Evolutionary conservation across 1,140 invertebrate genomes (phyloP), one percentile per base, ranked within the genome.

Genomic region (Dreissena polymorpha): DNA sequence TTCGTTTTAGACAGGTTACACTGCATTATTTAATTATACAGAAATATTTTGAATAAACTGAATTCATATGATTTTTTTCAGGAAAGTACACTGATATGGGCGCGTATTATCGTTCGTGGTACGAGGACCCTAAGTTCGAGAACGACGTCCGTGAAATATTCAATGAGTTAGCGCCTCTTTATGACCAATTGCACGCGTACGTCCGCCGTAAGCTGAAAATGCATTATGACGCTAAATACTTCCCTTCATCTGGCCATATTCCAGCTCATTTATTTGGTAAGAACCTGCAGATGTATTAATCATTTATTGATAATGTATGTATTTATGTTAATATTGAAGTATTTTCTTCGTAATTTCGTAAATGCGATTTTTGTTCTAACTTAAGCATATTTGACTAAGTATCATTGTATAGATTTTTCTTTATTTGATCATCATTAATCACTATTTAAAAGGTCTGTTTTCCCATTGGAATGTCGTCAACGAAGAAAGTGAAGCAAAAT

Each of bases 181-280:
- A 99, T 89, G 95, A 97, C 83, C 94, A 97, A 72, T 92, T 99
- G 0, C 97, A 98, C 88, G 96, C 97, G 7, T 99, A 98, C 91
- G 96, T 98, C 0, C 94, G 97, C 57, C 95, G 96, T 81, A 96
- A 96, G 90, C 93, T 99, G 21, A 94, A 95, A 23, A 95, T 97
- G 89, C 94, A 85, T 12, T 94, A 94, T 70, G 88, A 87, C 1
- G 78, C 79, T 57, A 75, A 88, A n/a, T 53, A 86, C 5, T 90
- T 92, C 57, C 90, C 91, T 0, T 49, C 27, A 2, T 75, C 65
- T 10, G 91, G 91, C 50, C 92, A 92, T 74, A 92, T 93, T 57
- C 92, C 92, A 2, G 92, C 91, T 29, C 92, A 93, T 85, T 51
- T 93, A 27, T 91, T 97, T 23, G 96, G 96, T 93, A 93, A 91